phyloP scores from a whole-genome alignment of 2,113 vertebrate genomes.

The Pleuronectes platessa region DNA sequence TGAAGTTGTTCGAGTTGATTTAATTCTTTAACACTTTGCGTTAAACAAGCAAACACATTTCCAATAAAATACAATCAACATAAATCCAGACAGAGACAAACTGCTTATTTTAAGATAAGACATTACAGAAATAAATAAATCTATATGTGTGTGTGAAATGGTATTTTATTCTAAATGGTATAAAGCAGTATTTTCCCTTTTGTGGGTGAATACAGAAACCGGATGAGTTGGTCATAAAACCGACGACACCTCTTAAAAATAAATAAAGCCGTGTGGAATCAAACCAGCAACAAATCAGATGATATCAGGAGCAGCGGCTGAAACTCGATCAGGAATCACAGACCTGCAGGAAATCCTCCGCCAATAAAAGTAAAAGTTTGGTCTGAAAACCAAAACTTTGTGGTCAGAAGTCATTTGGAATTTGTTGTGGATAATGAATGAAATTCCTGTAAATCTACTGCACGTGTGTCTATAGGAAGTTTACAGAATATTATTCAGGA shows the following conservation, averaged over 20 bases:
- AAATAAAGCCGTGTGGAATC: background rate
- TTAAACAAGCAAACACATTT: slow-evolving; percentile 23
- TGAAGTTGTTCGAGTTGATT: slow-evolving; percentile 3
- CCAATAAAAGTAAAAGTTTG: background rate
- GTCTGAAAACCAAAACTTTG: background rate
- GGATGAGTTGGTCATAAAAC: background rate
- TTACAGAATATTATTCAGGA: background rate
- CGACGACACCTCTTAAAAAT: background rate
- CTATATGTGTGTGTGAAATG: background rate
- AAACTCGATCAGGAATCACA: background rate
- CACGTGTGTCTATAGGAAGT: background rate
- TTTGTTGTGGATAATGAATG: background rate
- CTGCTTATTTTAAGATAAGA: slow-evolving; percentile 14
- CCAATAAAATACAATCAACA: slow-evolving; percentile 17
- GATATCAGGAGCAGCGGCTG: too few relatives aligned
- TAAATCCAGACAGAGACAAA: slow-evolving; percentile 24
- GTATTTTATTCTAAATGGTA: background rate
- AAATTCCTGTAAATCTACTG: too few relatives aligned
- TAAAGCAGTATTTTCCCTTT: background rate
- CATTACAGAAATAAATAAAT: background rate
- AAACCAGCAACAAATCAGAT: background rate
- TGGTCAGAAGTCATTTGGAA: background rate
- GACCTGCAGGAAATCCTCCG: background rate
- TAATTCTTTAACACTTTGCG: slow-evolving; percentile 18
- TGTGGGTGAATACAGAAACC: background rate